Conservation (phyloP, 2,797 vertebrate species). For the Danio jaintianensis region DNA sequence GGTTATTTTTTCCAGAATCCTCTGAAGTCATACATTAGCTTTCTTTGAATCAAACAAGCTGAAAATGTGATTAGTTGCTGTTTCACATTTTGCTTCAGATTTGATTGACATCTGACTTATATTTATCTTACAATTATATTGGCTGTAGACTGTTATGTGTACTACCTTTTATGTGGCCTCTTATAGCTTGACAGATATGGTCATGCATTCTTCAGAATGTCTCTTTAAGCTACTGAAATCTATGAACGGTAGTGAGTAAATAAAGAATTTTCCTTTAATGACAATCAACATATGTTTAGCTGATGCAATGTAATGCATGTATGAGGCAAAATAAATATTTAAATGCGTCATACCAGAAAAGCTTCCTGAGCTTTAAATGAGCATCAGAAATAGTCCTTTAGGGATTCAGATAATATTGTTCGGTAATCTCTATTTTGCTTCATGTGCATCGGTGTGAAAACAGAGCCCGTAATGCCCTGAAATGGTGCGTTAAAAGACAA, state of each 20-base stretch:
- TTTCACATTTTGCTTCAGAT: slow-evolving; percentile 6
- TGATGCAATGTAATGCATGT: background rate
- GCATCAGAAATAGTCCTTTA: background rate
- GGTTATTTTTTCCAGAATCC: background rate
- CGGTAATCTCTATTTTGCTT: background rate
- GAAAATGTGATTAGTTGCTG: background rate
- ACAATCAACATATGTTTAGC: background rate
- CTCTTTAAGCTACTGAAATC: background rate
- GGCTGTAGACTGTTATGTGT: background rate
- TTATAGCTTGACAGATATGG: background rate
- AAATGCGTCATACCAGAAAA: background rate
- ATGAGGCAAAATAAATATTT: background rate
- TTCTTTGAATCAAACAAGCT: background rate
- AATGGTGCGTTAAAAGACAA: slow-evolving; percentile 13
- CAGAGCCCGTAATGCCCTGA: background rate
- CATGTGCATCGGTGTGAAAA: background rate
- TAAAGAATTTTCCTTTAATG: background rate
- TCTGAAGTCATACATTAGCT: background rate
- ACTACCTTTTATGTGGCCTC: background rate
- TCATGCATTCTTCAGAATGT: background rate
- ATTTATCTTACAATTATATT: background rate
- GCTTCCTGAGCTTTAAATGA: background rate
- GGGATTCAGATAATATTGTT: background rate
- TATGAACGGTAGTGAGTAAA: background rate
- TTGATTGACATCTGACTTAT: background rate